A percentile compares a stretch with the other conserved stretches of the same genome.
phyloP scores from a whole-genome alignment of 2,888 invertebrate species.

The Empis livida region DNA sequence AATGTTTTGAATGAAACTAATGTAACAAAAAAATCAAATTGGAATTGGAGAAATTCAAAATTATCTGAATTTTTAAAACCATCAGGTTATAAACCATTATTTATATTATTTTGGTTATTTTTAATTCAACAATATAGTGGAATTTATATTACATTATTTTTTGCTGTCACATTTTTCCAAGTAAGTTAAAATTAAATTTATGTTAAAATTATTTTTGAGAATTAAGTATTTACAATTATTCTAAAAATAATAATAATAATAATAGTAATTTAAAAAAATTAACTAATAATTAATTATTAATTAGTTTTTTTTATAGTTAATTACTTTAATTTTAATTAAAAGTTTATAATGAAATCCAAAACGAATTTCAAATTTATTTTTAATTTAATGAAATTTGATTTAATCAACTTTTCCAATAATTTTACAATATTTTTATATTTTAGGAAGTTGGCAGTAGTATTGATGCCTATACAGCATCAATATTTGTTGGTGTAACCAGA shows the following conservation, averaged over 20 bases:
- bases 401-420: not conserved
- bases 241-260: no score
- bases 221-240: no score
- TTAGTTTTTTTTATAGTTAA: no score
- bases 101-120: conserved; percentile 42
- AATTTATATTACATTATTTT: conserved; percentile 47
- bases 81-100: conserved; percentile 45
- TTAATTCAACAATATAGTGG: conserved; percentile 47
- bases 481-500: conserved; percentile 42
- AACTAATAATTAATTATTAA: not conserved
- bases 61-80: conserved; percentile 38
- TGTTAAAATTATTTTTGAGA: no score
- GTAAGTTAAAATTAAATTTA: conserved; percentile 21
- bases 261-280: not conserved
- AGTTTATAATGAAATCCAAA: no score
- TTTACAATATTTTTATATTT: conserved; percentile 9
- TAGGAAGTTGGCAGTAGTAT: conserved; percentile 40
- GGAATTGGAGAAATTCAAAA: conserved; percentile 26
- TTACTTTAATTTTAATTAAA: no score
- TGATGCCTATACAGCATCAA: conserved; percentile 42
- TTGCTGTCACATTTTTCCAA: conserved; percentile 45
- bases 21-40: not conserved
- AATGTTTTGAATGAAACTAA: conserved; percentile 6
- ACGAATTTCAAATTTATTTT: no score
- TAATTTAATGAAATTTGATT: no score